Evolutionary conservation across 2,113 vertebrate species (phyloP), one percentile per base, ranked within the genome.

Genomic region (Zosterops hypoxanthus): DNA sequence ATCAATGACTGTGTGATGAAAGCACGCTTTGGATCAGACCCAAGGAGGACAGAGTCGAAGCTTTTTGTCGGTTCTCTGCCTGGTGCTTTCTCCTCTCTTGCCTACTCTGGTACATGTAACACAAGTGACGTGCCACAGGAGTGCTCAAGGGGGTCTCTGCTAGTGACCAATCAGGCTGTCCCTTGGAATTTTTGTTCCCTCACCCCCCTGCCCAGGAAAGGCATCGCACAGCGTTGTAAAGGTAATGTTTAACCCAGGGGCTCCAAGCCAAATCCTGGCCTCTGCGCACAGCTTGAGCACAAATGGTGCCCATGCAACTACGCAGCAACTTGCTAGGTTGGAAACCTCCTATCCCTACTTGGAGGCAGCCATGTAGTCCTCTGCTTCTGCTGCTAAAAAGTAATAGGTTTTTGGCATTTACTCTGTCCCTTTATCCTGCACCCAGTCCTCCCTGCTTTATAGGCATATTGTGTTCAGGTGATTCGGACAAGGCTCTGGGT

Each of bases 261-360:
- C 92, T 96, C 49, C 80, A 57, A 92, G 95, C 93, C 94, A 93
- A 93, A 93, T 84, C 88, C 88, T 52, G 88, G 93, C 90, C 93
- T 47, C 92, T 94, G 69, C 0, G 8, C 94, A 88, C 93, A 93
- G 92, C 85, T 95, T 95, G 92, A 97, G 82, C 90, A 78, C 92
- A 78, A 96, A 86, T 88, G 94, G 96, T 96, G 93, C 95, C 90
- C 92, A 93, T 95, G 92, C 88, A 96, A 92, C 95, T 88, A 94
- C 2, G 4, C 65, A 86, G 94, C 2, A 1, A 83, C 82, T 84
- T 4, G 16, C 80, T 66, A 50, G 64, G 80, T 75, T 96, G 95
- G 92, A 95, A 97, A 72, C 41, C 72, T 93, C 92, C 72, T 80
- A 90, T 96, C 46, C 64, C 64, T 85, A 82, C 88, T 94, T 80